These are phyloP conservation scores for Drosophila mercatorum DNA, from an alignment of 2,888 invertebrate species.

Conservation along the genomic window DNA sequence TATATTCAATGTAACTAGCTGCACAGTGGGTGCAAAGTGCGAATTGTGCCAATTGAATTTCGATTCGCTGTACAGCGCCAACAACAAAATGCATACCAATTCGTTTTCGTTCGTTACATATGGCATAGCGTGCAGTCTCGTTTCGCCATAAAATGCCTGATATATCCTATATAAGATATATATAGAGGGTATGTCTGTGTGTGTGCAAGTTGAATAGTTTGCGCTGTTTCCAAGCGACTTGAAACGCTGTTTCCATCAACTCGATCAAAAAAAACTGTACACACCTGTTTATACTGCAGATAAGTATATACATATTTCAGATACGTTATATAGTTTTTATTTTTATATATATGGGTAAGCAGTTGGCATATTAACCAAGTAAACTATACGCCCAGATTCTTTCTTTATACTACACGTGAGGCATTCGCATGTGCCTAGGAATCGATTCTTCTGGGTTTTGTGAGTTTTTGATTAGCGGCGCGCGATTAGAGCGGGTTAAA, in stretches of 20 bases:
- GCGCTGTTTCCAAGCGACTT: neutral
- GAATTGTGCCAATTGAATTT: conserved; percentile 29
- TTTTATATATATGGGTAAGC: neutral
- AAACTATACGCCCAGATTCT: neutral
- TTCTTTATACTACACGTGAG: conserved; percentile 1
- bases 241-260: neutral
- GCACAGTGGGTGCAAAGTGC: conserved; percentile 50
- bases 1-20: neutral
- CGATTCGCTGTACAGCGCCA: conserved; percentile 14
- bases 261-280: neutral
- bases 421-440: neutral
- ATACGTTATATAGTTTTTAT: neutral
- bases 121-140: conserved; percentile 3
- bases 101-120: conserved; percentile 2
- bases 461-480: neutral
- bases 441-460: neutral
- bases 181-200: neutral
- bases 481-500: neutral
- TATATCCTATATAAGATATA: conserved; percentile 1
- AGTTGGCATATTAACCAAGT: neutral
- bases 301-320: neutral
- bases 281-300: conserved; percentile 2
- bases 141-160: neutral
- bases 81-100: conserved; percentile 5
- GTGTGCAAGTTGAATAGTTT: neutral